phyloP scores from a whole-genome alignment of 2,888 invertebrate species.

The Dorcus hopei region DNA sequence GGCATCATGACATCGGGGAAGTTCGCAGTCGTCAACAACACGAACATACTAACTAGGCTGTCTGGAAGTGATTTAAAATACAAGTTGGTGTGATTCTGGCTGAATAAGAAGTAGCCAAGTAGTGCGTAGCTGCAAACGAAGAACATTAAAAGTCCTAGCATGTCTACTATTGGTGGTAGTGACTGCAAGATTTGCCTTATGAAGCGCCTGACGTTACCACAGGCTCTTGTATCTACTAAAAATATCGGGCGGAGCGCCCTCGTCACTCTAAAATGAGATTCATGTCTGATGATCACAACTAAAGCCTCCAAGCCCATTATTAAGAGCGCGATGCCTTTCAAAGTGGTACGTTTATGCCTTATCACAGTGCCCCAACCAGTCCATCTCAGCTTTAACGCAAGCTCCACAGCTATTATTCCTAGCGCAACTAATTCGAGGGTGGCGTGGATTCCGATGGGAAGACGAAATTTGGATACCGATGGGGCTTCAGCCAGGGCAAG shows the following conservation, averaged over 20 bases:
- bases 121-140: constrained; percentile 81
- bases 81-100: constrained; percentile 66
- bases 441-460: constrained; percentile 77
- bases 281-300: constrained; percentile 74
- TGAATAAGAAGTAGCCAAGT: constrained; percentile 79
- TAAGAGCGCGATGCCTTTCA: constrained; percentile 74
- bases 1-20: constrained; percentile 95
- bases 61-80: constrained; percentile 77
- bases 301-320: constrained; percentile 83
- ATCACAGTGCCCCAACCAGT: constrained; percentile 80
- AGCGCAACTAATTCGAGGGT: constrained; percentile 76
- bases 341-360: constrained; percentile 78
- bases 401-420: constrained; percentile 71
- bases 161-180: constrained; percentile 82
- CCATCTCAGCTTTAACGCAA: constrained; percentile 80
- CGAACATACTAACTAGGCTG: constrained; percentile 85
- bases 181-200: constrained; percentile 80
- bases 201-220: constrained; percentile 73
- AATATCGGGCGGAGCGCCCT: constrained; percentile 84
- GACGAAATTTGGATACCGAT: constrained; percentile 66
- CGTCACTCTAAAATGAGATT: constrained; percentile 84
- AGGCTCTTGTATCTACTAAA: constrained; percentile 80
- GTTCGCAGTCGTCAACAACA: constrained; percentile 86
- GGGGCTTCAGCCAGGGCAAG: constrained; percentile 81
- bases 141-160: constrained; percentile 80